Conservation (phyloP, 2,888 invertebrate species). For the Bembecia ichneumoniformis region DNA sequence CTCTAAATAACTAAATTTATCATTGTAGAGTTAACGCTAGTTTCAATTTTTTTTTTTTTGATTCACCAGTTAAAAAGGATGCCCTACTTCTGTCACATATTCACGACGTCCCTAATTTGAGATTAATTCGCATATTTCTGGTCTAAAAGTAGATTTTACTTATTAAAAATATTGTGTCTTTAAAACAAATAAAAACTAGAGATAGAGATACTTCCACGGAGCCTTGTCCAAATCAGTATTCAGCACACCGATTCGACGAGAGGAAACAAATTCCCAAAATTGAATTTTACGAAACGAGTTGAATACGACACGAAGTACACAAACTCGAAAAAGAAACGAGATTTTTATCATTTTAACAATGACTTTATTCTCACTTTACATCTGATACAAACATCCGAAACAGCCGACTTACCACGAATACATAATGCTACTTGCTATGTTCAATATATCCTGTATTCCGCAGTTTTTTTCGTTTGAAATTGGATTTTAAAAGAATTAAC, state of each 20-base stretch:
- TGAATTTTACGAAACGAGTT: conserved; percentile 72
- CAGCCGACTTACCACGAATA: not conserved
- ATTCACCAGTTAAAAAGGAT: no score
- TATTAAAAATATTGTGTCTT: not conserved
- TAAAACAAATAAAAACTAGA: conserved; percentile 20
- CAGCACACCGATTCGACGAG: conserved; percentile 52
- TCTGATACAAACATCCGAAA: conserved; percentile 5
- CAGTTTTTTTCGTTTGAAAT: no score
- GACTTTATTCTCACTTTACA: conserved; percentile 32
- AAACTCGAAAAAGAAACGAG: conserved; percentile 61
- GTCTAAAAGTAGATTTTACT: no score
- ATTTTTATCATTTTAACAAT: conserved; percentile 64
- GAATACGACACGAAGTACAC: conserved; percentile 66
- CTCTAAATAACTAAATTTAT: no score
- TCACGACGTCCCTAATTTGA: no score
- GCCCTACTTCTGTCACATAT: no score
- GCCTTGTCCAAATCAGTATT: conserved; percentile 59
- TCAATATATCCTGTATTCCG: no score
- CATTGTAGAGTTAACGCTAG: no score
- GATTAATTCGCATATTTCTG: no score
- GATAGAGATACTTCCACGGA: conserved; percentile 27
- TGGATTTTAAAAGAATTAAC: no score
- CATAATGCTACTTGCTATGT: no score
- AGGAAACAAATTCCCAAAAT: conserved; percentile 73
- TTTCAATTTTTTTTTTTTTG: no score